Percentiles rank a stretch among this genome's conserved stretches.
These are phyloP conservation scores for Phalacrocorax aristotelis DNA, from an alignment of 2,113 vertebrate species.

Conservation along the genomic window DNA sequence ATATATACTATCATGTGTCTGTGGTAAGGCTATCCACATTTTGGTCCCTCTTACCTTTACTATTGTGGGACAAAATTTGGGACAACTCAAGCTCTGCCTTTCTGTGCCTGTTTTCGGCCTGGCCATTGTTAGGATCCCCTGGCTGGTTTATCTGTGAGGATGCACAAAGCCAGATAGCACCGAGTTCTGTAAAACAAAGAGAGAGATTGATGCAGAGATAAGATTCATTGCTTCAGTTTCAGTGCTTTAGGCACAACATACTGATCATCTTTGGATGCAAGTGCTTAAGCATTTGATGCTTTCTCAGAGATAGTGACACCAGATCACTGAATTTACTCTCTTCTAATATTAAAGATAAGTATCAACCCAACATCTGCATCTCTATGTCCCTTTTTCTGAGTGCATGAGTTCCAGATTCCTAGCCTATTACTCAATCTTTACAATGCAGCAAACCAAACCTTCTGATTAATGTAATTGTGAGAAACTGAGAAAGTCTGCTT, in stretches of 20 bases:
- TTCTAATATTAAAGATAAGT: not conserved
- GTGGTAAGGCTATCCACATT: fast-evolving
- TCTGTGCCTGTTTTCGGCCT: not conserved
- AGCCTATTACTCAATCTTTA: not conserved
- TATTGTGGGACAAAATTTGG: not conserved
- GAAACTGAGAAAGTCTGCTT: not conserved
- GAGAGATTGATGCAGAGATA: not conserved
- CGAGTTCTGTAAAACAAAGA: not conserved
- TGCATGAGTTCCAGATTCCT: not conserved
- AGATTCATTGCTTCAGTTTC: not conserved
- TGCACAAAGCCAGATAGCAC: not conserved
- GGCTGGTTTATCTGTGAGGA: not conserved
- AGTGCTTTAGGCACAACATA: not conserved
- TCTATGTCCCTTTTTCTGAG: not conserved
- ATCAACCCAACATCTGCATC: not conserved
- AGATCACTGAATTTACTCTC: not conserved
- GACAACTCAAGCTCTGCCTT: not conserved
- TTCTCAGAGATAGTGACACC: not conserved
- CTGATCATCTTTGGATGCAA: not conserved
- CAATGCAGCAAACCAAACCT: not conserved
- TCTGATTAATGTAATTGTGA: not conserved
- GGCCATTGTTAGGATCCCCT: not conserved
- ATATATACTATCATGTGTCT: not conserved
- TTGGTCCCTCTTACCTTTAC: not conserved
- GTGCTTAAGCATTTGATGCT: not conserved